Evolutionary conservation across 2,113 vertebrate genomes (phyloP), one percentile per base, ranked within the genome.

Genomic region (Sarotherodon lohbergeri): DNA sequence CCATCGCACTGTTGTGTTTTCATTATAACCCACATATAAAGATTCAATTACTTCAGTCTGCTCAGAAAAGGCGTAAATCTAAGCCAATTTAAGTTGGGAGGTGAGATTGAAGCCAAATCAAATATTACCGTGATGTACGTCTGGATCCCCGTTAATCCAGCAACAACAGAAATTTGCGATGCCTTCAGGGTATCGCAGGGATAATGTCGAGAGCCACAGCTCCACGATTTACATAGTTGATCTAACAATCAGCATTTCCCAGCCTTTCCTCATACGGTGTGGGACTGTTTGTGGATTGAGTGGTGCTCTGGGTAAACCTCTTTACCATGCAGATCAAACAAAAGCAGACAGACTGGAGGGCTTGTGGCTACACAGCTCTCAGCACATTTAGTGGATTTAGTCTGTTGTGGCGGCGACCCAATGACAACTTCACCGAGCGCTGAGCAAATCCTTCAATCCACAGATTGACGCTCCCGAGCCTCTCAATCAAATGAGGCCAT

Each of bases 401-500:
- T 79, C 73, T 66, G 84, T 56, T 11, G 80, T 89, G 87, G 94
- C 90, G 79, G 55, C 55, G 27, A 84, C 83, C 93, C 91, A 91
- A 94, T 94, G 91, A 95, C 91, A 88, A 92, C 89, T 78, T 85
- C 87, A 88, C 32, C 29, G 9, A 94, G 86, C 63, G 43, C 63
- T 39, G 29, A 81, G 91, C 88, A 92, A 95, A 94, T 92, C 93
- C 92, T 89, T 91, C 92, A 91, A 92, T 93, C 94, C 87, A 78
- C 66, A 55, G 32, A 88, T 39, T 82, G 61, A 56, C 27, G 80
- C 80, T 86, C 59, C 90, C 81, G 39, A 92, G 88, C 89, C 86
- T 89, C 90, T 93, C 94, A 81, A 93, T 92, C 92, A 94, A 93
- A 94, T 89, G 85, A 93, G 79, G 84, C 88, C 90, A 94, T 94